Conservation (phyloP, 2,113 vertebrate species). For the Perccottus glenii region DNA sequence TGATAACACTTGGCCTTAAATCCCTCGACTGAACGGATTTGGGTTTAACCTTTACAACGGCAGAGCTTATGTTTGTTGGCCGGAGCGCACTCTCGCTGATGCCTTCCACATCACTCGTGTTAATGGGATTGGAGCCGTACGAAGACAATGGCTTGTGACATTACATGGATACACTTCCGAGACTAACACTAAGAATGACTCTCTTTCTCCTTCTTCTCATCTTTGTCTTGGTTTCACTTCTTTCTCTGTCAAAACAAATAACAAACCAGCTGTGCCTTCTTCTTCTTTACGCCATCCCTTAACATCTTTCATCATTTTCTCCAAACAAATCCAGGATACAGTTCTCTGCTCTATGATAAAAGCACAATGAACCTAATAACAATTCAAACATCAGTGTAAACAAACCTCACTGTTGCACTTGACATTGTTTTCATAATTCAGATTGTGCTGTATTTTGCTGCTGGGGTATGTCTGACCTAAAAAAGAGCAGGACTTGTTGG, state of each 20-base stretch:
- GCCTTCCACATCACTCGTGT: conserved; percentile 15
- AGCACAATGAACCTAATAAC: conserved; percentile 50
- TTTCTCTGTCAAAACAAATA: conserved; percentile 44
- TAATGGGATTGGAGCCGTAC: conserved; percentile 31
- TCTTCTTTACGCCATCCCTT: no score
- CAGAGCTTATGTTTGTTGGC: neutral
- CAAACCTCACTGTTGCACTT: conserved; percentile 41
- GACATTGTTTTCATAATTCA: conserved; percentile 45
- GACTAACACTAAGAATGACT: conserved; percentile 31
- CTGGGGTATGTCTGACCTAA: conserved; percentile 62
- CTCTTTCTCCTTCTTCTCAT: conserved; percentile 20
- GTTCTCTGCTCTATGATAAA: conserved; percentile 28
- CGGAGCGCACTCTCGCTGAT: neutral
- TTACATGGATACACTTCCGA: conserved; percentile 64
- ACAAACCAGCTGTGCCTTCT: conserved; percentile 40
- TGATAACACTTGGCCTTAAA: neutral
- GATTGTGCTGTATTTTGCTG: conserved; percentile 49
- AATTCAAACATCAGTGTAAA: conserved; percentile 59
- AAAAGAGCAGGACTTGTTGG: conserved; percentile 71
- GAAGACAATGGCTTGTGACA: conserved; percentile 62
- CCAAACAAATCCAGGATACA: neutral
- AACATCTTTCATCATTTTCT: neutral
- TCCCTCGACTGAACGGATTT: conserved; percentile 1
- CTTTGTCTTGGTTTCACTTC: conserved; percentile 45
- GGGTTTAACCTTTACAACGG: conserved; percentile 19